Percentiles rank a stretch among this genome's conserved stretches.
Conservation (phyloP, 2,113 vertebrate genomes). For the Chunga burmeisteri region DNA sequence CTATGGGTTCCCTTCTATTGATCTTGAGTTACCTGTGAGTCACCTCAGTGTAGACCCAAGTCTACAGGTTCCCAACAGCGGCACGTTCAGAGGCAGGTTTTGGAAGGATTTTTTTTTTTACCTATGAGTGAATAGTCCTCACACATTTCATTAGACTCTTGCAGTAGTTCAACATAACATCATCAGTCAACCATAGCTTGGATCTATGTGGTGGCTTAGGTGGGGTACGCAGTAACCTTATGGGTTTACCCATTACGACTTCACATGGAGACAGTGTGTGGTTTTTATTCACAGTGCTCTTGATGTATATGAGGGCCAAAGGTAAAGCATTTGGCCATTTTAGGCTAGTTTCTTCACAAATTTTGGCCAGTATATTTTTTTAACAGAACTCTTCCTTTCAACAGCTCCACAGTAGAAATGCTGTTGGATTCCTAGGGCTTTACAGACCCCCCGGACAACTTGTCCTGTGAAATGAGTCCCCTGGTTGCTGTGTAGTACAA, state of each 20-base stretch:
- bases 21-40: neutral
- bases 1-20: neutral
- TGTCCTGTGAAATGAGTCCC: neutral
- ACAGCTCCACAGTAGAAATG: neutral
- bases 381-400: neutral
- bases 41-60: neutral
- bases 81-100: neutral
- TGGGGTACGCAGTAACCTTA: neutral
- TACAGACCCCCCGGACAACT: neutral
- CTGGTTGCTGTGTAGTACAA: neutral
- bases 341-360: neutral
- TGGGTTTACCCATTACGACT: neutral
- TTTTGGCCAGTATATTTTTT: neutral
- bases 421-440: neutral
- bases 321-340: neutral
- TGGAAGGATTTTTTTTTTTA: neutral
- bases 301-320: neutral
- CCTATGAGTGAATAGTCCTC: neutral
- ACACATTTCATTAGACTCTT: neutral
- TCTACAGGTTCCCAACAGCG: neutral
- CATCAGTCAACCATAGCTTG: neutral
- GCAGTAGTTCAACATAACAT: neutral
- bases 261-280: fast-evolving
- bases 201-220: neutral
- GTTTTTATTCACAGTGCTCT: neutral